A percentile compares a stretch with the other conserved stretches of the same genome.
phyloP scores from a whole-genome alignment of 2,888 invertebrate genomes.

The Hyles lineata region DNA sequence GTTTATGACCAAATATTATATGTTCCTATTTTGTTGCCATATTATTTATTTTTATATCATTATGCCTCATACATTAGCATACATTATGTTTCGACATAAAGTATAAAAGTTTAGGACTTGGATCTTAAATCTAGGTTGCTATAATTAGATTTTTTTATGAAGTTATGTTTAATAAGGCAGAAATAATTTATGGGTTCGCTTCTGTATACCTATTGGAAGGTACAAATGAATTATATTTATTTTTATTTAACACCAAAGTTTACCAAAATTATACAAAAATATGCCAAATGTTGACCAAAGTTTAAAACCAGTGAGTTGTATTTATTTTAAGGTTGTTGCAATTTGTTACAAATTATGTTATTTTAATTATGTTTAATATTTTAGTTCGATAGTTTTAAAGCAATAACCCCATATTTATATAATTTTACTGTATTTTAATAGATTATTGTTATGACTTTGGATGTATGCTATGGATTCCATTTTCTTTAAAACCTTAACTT shows the following conservation, averaged over 20 bases:
- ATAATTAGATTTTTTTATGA: not conserved
- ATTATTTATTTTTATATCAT: slow-evolving; percentile 41
- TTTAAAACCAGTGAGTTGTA: slow-evolving; percentile 34
- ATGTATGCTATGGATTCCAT: too few species aligned
- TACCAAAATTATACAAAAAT: not conserved
- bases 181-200: not conserved
- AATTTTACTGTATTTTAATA: too few species aligned
- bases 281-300: slow-evolving; percentile 30
- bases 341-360: not conserved
- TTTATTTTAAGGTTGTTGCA: not conserved
- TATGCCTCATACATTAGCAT: not conserved
- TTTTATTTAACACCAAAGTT: not conserved
- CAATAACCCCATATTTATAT: not conserved
- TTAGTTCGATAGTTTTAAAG: not conserved
- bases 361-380: not conserved
- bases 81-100: not conserved
- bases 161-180: not conserved
- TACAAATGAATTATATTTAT: not conserved
- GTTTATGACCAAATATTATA: slow-evolving; percentile 38
- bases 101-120: not conserved
- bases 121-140: not conserved
- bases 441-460: too few species aligned
- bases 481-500: too few species aligned
- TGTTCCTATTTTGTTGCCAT: slow-evolving; percentile 66
- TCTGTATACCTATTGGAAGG: not conserved